phyloP scores from a whole-genome alignment of 1,140 invertebrate genomes.

The Idris sp. region DNA sequence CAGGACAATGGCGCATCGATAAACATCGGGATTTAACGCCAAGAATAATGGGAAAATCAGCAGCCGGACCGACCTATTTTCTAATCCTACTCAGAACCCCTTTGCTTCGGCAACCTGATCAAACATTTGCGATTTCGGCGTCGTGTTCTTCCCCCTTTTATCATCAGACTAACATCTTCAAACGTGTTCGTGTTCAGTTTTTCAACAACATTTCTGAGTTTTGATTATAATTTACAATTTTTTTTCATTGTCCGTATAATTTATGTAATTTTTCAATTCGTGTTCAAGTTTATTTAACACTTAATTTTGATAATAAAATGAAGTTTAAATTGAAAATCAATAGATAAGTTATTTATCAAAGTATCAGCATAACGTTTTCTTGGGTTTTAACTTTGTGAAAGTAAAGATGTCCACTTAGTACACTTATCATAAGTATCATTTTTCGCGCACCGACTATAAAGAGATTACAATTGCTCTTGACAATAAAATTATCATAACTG shows the following conservation, averaged over 20 bases:
- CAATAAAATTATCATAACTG: constrained; percentile 17
- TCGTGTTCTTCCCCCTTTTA: constrained; percentile 3
- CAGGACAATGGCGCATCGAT: constrained; percentile 61
- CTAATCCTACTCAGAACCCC: constrained; percentile 70
- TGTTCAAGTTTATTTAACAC: background rate
- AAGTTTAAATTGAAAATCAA: constrained; percentile 6
- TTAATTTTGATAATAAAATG: constrained; percentile 1
- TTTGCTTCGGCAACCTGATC: constrained; percentile 68
- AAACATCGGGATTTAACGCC: constrained; percentile 69
- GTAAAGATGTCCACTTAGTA: background rate
- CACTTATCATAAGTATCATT: constrained; percentile 12
- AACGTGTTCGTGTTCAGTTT: too few species aligned
- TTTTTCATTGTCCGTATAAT: too few species aligned
- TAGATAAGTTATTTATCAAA: constrained; percentile 15
- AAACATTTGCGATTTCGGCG: constrained; percentile 69
- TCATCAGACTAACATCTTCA: too few species aligned
- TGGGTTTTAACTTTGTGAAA: background rate
- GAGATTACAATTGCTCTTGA: constrained; percentile 13
- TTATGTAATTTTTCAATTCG: too few species aligned
- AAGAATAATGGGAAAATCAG: constrained; percentile 74
- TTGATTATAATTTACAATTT: too few species aligned
- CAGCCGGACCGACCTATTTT: constrained; percentile 69
- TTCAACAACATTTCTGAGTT: too few species aligned
- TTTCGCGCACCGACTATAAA: constrained; percentile 9
- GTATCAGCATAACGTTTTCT: constrained; percentile 24